Evolutionary conservation across 2,888 invertebrate species (phyloP).

Genomic region (Aphidius colemani): DNA sequence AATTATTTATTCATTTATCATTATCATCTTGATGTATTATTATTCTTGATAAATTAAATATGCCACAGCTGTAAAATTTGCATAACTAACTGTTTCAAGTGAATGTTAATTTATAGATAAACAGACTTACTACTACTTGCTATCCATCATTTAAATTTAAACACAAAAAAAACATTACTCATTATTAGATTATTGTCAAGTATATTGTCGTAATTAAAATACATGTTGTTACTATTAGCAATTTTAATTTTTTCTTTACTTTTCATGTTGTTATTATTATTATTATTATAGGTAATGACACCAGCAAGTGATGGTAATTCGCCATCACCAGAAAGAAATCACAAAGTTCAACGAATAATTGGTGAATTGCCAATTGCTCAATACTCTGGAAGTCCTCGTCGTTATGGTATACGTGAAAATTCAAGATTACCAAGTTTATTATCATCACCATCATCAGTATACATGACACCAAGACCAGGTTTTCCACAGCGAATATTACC

Average conservation of each 20-base stretch:
- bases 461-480: constrained; percentile 79
- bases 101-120: too few relatives aligned
- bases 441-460: constrained; percentile 68
- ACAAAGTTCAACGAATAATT: constrained; percentile 70
- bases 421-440: constrained; percentile 65
- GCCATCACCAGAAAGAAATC: constrained; percentile 55
- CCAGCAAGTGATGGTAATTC: constrained; percentile 54
- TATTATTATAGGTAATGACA: constrained; percentile 46
- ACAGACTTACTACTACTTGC: too few relatives aligned
- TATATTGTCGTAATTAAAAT: too few relatives aligned
- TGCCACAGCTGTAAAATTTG: too few relatives aligned
- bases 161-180: too few relatives aligned
- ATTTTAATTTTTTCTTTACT: background rate
- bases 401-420: constrained; percentile 71
- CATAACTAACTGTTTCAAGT: too few relatives aligned
- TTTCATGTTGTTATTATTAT: constrained; percentile 3
- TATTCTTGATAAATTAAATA: too few relatives aligned
- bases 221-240: too few relatives aligned
- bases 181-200: too few relatives aligned
- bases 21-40: too few relatives aligned
- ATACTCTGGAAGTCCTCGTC: constrained; percentile 87
- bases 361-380: constrained; percentile 90
- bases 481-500: constrained; percentile 76
- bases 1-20: background rate
- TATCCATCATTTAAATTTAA: too few relatives aligned